Percentiles rank a stretch among this genome's conserved stretches.
These are phyloP conservation scores for Stenopsyche tienmushanensis DNA, from an alignment of 1,140 invertebrate genomes.

Conservation along the genomic window DNA sequence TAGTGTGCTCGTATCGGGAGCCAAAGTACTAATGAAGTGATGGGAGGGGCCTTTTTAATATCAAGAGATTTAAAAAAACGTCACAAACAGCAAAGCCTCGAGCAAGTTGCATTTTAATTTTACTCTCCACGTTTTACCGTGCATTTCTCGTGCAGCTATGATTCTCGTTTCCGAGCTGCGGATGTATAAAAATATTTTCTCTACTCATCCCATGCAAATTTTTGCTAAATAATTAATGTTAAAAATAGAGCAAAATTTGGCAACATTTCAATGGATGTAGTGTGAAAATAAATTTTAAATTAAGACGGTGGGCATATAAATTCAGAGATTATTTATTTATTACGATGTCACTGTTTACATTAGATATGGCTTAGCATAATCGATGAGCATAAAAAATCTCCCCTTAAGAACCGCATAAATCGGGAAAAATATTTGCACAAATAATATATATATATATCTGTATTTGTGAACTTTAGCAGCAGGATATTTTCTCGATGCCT, in stretches of 20 bases:
- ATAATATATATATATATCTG: no score
- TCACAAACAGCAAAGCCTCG: background rate
- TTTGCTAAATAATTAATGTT: background rate
- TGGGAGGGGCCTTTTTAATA: background rate
- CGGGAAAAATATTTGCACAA: background rate
- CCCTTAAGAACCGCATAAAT: background rate
- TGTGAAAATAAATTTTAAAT: background rate
- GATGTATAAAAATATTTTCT: background rate
- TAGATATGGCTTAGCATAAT: no score
- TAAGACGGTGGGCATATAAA: no score
- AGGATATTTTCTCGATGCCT: background rate
- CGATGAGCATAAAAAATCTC: background rate
- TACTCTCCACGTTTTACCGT: background rate
- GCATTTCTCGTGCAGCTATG: background rate
- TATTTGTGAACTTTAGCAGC: no score
- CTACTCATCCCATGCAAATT: background rate
- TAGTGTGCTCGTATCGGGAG: background rate
- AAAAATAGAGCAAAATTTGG: no score
- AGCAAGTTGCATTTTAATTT: background rate
- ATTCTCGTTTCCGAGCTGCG: no score
- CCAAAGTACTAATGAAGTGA: background rate
- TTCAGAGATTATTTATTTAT: background rate
- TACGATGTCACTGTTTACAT: no score
- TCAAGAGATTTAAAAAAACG: background rate
- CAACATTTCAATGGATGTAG: background rate